Evolutionary conservation across 2,797 vertebrate genomes (phyloP), one percentile per base, ranked within the genome.

Genomic region (Peromyscus aztecus): DNA sequence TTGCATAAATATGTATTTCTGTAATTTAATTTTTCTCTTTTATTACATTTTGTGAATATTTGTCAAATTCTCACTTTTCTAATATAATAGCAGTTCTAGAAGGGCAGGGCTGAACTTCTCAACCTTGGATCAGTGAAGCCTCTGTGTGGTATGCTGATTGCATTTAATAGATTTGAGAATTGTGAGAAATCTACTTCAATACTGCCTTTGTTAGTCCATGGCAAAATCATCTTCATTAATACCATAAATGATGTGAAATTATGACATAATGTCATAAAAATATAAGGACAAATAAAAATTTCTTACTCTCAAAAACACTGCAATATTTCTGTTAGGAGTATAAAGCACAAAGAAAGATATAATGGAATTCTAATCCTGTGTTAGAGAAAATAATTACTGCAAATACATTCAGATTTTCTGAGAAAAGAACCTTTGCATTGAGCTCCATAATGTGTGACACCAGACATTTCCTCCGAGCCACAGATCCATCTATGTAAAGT

Each of bases 351-450:
- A 89, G 52, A 84, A 52, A 73, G 46, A 75, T 17, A 91, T 92
- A 89, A 85, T 89, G 23, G 71, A 29, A 3, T 96, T 65, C 29
- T 75, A 3, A 4, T 94, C 80, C 2, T 88, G 23, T 85, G 29
- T 2, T 63, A 83, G 61, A 23, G 0, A 6, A 4, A 57, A 83
- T 89, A 27, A 5, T 73, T 87, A 85, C 52, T 92, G 13, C 23
- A 94, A 93, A 83, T 67, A 17, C 31, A 76, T 84, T 90, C 73
- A 90, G 55, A 46, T 94, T 96, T 92, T 77, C n/a, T 90, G n/a
- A 83, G 87, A 83, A 87, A 69, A 6, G 4, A 49, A 83, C n/a
- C 80, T 90, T 67, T 91, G 29, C n/a, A 40, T 94, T 91, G 13
- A 75, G 9, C 8, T 91, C 19, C 34, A 34, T 73, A 34, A 82